Evolutionary conservation across 2,888 invertebrate species (phyloP).

Genomic region (Pyrocoelia pectoralis): DNA sequence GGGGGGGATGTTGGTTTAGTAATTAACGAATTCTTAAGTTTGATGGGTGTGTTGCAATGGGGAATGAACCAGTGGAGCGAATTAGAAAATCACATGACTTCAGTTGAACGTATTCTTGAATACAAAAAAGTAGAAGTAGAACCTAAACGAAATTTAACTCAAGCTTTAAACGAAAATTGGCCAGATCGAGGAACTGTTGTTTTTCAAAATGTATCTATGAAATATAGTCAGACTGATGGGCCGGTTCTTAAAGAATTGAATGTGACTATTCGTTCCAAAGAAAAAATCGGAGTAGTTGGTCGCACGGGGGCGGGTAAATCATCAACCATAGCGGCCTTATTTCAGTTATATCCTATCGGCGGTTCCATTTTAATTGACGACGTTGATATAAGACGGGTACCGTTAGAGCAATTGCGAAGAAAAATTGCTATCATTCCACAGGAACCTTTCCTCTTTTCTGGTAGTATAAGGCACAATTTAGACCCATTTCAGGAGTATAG

Average conservation of each 20-base stretch:
- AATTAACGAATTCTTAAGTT: constrained; percentile 37
- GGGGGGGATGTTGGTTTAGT: constrained; percentile 27
- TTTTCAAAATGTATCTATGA: constrained; percentile 74
- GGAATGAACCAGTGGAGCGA: constrained; percentile 69
- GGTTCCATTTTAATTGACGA: constrained; percentile 86
- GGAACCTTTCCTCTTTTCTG: constrained; percentile 87
- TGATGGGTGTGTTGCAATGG: constrained; percentile 73
- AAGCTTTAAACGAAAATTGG: constrained; percentile 65
- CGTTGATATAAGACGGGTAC: constrained; percentile 73
- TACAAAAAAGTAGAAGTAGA: constrained; percentile 18
- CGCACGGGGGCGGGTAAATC: constrained; percentile 87
- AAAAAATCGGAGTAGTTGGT: constrained; percentile 78
- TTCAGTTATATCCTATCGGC: constrained; percentile 79
- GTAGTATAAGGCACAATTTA: constrained; percentile 85
- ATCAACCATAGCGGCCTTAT: constrained; percentile 78
- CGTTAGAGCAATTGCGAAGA: constrained; percentile 78
- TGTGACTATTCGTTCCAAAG: constrained; percentile 71
- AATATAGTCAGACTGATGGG: constrained; percentile 75
- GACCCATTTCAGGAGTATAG: constrained; percentile 86
- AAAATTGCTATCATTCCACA: constrained; percentile 87
- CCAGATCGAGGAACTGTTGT: constrained; percentile 73
- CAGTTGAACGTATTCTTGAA: constrained; percentile 67
- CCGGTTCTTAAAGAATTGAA: constrained; percentile 78
- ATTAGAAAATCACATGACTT: constrained; percentile 79
- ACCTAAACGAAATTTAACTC: neutral